phyloP scores from a whole-genome alignment of 2,888 invertebrate genomes.

The Hirtodrosophila trivittata region DNA sequence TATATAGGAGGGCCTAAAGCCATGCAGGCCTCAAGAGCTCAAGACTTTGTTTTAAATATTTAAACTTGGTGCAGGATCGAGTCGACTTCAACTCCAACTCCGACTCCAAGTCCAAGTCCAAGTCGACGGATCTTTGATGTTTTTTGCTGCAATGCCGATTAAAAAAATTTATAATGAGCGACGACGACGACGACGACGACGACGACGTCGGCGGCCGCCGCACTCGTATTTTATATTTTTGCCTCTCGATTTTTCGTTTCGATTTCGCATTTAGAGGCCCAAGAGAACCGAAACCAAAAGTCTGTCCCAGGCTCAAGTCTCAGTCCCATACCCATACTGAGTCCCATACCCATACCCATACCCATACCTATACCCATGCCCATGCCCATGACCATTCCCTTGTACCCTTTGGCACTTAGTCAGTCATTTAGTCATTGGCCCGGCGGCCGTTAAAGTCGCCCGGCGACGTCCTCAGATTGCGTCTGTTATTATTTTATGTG shows the following conservation, averaged over 20 bases:
- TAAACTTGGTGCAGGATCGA: slow-evolving; percentile 73
- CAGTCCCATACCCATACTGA: slow-evolving; percentile 4
- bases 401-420: slow-evolving; percentile 73
- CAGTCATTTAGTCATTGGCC: slow-evolving; percentile 79
- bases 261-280: slow-evolving; percentile 68
- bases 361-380: slow-evolving; percentile 1
- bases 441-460: slow-evolving; percentile 38
- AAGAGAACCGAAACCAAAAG: slow-evolving; percentile 10
- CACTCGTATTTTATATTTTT: slow-evolving; percentile 77
- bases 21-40: slow-evolving; percentile 44
- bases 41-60: slow-evolving; percentile 77
- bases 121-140: slow-evolving; percentile 75
- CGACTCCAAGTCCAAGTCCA: slow-evolving; percentile 35
- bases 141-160: slow-evolving; percentile 70
- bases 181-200: slow-evolving; percentile 23
- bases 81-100: neutral
- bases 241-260: slow-evolving; percentile 72
- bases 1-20: slow-evolving; percentile 39
- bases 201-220: slow-evolving; percentile 36
- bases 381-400: neutral
- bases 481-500: slow-evolving; percentile 79
- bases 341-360: neutral
- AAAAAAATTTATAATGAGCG: slow-evolving; percentile 76
- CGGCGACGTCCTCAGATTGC: slow-evolving; percentile 58
- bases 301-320: slow-evolving; percentile 10